These are phyloP conservation scores for Protophormia terraenovae DNA, from an alignment of 2,888 invertebrate species.

Conservation along the genomic window DNA sequence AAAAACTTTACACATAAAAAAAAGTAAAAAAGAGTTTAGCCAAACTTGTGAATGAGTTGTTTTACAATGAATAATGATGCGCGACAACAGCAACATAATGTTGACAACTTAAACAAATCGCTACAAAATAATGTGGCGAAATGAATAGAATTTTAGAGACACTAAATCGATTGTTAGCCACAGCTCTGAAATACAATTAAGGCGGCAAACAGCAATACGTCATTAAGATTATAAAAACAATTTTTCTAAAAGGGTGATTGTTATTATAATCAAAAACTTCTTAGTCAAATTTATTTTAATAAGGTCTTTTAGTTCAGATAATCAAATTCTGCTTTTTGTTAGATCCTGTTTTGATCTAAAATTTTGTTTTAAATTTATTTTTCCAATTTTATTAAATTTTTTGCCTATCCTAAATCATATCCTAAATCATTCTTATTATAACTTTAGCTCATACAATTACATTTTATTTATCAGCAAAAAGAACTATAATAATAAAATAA, in stretches of 20 bases:
- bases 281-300: no score
- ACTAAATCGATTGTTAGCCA: slow-evolving; percentile 19
- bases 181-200: neutral
- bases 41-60: slow-evolving; percentile 55
- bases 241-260: no score
- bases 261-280: no score
- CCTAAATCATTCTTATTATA: neutral
- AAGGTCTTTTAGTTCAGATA: no score
- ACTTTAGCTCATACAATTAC: neutral
- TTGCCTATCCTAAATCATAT: neutral
- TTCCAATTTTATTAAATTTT: neutral
- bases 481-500: neutral
- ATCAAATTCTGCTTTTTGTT: no score
- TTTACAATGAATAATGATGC: slow-evolving; percentile 49
- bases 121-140: slow-evolving; percentile 27
- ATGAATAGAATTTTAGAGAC: slow-evolving; percentile 15
- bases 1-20: neutral
- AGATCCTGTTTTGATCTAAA: no score
- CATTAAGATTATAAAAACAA: no score
- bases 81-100: slow-evolving; percentile 7
- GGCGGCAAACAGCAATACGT: neutral
- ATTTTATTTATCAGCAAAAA: neutral
- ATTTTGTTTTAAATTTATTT: neutral
- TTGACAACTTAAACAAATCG: slow-evolving; percentile 42
- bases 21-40: neutral